Evolutionary conservation across 2,113 vertebrate genomes (phyloP), one percentile per base, ranked within the genome.

Genomic region (Hirundichthys speculiger): DNA sequence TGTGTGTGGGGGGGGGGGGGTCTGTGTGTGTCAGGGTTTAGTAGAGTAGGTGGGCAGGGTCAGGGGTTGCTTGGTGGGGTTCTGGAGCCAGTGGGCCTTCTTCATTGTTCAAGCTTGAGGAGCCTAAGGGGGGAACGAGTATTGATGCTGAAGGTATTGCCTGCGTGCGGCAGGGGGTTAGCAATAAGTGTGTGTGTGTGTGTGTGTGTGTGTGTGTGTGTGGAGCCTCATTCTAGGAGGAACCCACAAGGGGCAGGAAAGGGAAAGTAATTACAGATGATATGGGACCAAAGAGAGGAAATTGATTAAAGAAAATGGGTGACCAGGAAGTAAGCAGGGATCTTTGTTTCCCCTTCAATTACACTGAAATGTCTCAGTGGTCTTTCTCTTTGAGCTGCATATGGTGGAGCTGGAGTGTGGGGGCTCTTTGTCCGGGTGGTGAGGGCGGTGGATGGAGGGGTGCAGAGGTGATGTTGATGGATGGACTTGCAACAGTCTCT

Each of bases 241-340:
- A 74, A 69, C 66, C 64, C 79, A 79, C 55, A 42, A 72, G 78
- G 71, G 88, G 77, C 24, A 53, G 80, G 80, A 64, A 77, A 87
- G 66, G 73, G 72, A 88, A 84, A 88, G 88, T 89, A 82, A 90
- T 91, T 89, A 88, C 81, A 89, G 75, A 88, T 83, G 83, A 90
- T 85, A 87, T 81, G 84, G 66, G 82, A 82, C 78, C 80, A 89
- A 87, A 89, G 85, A 73, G 74, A 87, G 86, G 84, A 90, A 88
- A 89, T 87, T 87, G 84, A 90, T 90, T 83, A 84, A 89, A 90
- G 83, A 83, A 90, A 90, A 88, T 80, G 78, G 77, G 75, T 83
- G 87, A 85, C 84, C 84, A 86, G 87, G 87, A 90, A 89, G 84
- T 76, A 73, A 55, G 77, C 69, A 43, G 64, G 69, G 71, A 81